These are phyloP conservation scores for Halcyon malimbica DNA, from an alignment of 2,113 vertebrate species.

Conservation along the genomic window DNA sequence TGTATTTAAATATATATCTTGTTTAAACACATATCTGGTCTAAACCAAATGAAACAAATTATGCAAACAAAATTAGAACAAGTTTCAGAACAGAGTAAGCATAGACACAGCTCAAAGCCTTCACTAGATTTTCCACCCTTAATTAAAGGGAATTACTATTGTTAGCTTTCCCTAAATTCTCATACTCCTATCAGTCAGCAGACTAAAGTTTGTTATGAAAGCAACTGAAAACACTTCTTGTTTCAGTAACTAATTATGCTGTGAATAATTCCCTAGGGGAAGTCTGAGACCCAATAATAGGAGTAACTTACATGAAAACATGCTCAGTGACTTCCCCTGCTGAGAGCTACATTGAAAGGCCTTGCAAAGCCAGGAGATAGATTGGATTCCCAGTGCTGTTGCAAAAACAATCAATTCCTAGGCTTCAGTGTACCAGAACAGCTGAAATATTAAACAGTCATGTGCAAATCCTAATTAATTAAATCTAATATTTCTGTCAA, in stretches of 20 bases:
- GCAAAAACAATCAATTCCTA: slow-evolving; percentile 43
- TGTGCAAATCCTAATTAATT: slow-evolving; percentile 24
- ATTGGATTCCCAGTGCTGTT: slow-evolving; percentile 43
- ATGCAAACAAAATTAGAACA: background rate
- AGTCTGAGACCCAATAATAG: background rate
- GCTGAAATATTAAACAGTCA: background rate
- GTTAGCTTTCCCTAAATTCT: background rate
- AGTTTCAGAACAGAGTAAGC: background rate
- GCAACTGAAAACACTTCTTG: background rate
- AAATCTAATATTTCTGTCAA: background rate
- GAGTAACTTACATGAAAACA: background rate
- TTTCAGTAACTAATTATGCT: slow-evolving; percentile 12
- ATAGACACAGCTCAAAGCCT: background rate
- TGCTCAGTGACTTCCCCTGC: background rate
- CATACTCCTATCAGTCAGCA: background rate
- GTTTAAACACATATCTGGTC: background rate
- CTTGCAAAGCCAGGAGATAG: slow-evolving; percentile 42
- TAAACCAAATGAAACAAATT: background rate
- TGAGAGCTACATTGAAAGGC: slow-evolving; percentile 12
- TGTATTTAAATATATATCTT: rapidly evolving
- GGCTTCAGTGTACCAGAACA: background rate
- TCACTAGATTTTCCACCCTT: background rate
- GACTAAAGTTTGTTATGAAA: background rate
- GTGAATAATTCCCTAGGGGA: background rate
- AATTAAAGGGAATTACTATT: background rate